Evolutionary conservation across 1,140 invertebrate species (phyloP), one percentile per base, ranked within the genome.

Genomic region (Drosophila sechellia): DNA sequence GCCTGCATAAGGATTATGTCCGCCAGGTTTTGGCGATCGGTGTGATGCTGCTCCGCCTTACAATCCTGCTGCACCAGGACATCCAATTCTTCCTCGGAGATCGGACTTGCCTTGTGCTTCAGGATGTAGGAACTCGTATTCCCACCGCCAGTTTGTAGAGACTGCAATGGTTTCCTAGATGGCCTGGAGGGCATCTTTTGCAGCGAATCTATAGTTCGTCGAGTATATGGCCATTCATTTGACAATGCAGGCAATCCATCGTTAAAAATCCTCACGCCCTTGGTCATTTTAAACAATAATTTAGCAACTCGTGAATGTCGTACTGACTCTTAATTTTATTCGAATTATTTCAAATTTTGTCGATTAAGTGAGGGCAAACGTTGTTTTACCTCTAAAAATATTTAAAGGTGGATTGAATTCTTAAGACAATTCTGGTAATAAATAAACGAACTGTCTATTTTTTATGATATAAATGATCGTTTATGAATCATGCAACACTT

Each of bases 1-100:
- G 72, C 69, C 58, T 73, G 69, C 2, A 49, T 31, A n/a, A 52
- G 37, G 39, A 74, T 73, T n/a, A 74, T 55, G n/a, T 55, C 37
- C 20, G 57, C 25, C 0, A 53, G 6, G 17, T 11, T 52, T n/a
- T 65, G 59, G 10, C 35, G n/a, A 11, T 64, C 12, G n/a, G 45
- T 15, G 1, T 59, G 57, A 0, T 8, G n/a, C n/a, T 6, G 2
- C 13, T 22, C 17, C 10, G 37, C 4, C 1, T 11, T 4, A 22
- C 1, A 8, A 13, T 34, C 31, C 25, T 12, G 25, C 13, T 39
- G 37, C 54, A 15, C 10, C 13, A 12, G 3, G 0, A 31, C n/a
- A 35, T 15, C 10, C 0, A 17, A 12, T 8, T 35, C 15, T 4
- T 17, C n/a, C 10, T 59, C 37, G 11, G 25, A 11, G 0, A 1